Base-by-base conservation (phyloP, 2,113 vertebrate genomes). In the Hippocampus guttulatus region DNA sequence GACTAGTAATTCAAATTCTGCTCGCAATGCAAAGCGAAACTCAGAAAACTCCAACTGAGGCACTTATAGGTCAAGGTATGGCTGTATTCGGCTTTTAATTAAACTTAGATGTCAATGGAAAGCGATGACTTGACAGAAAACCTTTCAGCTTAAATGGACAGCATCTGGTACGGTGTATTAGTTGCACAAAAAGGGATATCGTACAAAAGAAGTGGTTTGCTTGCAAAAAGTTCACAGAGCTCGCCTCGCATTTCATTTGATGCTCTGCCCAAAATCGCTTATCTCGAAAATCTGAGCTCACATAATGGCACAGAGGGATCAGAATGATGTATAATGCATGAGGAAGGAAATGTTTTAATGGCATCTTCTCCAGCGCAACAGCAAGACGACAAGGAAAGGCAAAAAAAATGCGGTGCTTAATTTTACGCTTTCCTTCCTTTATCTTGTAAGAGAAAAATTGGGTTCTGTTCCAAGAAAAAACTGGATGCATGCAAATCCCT, bases 211-310 rank as follows among this genome's bases (percentile, higher is more conserved):
- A 68, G 8, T 52, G 54, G 27, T 69, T 79, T 52, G 68, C 81
- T 75, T 76, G 78, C 62, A 64, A 12, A 64, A 64, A 64, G 40
- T 64, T 64, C 62, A 63, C 38, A 64, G 40, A 40, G 62, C 62
- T 23, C 1, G 82, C 82, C 82, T 86, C 79, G 82, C 79, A 86
- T 86, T 90, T 88, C 81, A 87, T 88, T 81, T 82, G 79, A 85
- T 73, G 82, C 83, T 85, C 61, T 73, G 79, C 75, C 84, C 79
- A 85, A 88, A 88, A 88, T 83, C 76, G 85, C 88, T 89, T 89
- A 90, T 90, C 88, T 89, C 76, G 82, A 88, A 84, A 88, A 88
- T 88, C 84, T 90, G 76, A 85, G 84, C 75, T 61, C 81, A 80
- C 79, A 76, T 89, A 87, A 88, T 84, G 84, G 84, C 78, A 81